Evolutionary conservation across 2,888 invertebrate genomes (phyloP).

Genomic region (Pollenia amentaria): DNA sequence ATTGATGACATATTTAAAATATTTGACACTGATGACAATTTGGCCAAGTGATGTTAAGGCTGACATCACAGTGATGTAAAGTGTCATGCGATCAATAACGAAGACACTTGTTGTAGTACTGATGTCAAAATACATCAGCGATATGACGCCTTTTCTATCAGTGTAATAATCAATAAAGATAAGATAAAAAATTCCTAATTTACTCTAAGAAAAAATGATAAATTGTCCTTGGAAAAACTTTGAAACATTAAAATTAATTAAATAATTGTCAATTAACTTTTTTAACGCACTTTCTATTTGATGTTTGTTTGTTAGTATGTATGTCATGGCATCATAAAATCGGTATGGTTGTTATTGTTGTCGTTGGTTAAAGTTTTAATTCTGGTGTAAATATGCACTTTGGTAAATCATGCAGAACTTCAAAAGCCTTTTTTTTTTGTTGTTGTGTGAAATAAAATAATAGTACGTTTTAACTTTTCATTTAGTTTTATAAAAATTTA

Average conservation of each 20-base stretch:
- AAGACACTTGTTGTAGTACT: too few relatives aligned
- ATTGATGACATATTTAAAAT: too few relatives aligned
- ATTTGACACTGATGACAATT: too few relatives aligned
- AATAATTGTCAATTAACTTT: slow-evolving; percentile 2
- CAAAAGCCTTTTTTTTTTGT: slow-evolving; percentile 59
- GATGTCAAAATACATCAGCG: too few relatives aligned
- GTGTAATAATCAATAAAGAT: too few relatives aligned
- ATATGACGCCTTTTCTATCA: too few relatives aligned
- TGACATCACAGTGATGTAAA: too few relatives aligned
- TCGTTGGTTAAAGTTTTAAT: slow-evolving; percentile 31
- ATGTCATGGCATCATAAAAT: slow-evolving; percentile 9
- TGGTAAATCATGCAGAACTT: slow-evolving; percentile 72
- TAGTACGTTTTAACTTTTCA: slow-evolving; percentile 50
- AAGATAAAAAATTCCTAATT: too few relatives aligned
- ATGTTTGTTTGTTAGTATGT: neutral
- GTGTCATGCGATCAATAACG: too few relatives aligned
- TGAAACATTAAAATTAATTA: neutral
- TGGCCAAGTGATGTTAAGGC: too few relatives aligned
- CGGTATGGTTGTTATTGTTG: neutral
- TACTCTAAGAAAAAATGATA: too few relatives aligned
- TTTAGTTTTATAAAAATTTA: slow-evolving; percentile 2
- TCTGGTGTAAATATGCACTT: slow-evolving; percentile 63
- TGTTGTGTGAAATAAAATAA: slow-evolving; percentile 57
- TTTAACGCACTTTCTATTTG: neutral
- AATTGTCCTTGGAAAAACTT: neutral